Percentiles rank a stretch among this genome's conserved stretches.
Evolutionary conservation across 2,888 invertebrate genomes (phyloP).

Genomic region (Archaeoteleia sp.): DNA sequence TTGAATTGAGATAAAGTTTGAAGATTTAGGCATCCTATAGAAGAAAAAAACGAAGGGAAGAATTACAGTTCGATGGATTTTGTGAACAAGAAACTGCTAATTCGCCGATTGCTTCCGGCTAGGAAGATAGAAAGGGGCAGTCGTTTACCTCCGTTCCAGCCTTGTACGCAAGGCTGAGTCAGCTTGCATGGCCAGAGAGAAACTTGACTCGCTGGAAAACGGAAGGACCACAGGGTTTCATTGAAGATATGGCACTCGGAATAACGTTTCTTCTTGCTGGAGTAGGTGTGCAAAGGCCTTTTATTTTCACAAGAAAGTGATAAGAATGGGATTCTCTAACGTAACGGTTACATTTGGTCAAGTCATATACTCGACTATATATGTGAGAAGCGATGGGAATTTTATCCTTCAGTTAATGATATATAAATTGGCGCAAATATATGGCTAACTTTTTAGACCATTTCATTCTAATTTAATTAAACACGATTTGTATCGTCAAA

Average conservation of each 20-base stretch:
- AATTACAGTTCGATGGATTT: constrained; percentile 33
- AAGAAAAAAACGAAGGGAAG: constrained; percentile 9
- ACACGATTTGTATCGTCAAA: too few species aligned
- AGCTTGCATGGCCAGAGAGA: constrained; percentile 45
- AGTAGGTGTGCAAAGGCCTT: constrained; percentile 40
- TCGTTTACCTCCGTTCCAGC: constrained; percentile 53
- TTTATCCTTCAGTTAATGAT: constrained; percentile 19
- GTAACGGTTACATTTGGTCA: constrained; percentile 42
- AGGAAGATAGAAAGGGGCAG: constrained; percentile 46
- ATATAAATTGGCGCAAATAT: constrained; percentile 1
- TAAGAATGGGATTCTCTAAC: constrained; percentile 36
- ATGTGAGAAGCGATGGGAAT: constrained; percentile 32
- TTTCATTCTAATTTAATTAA: too few species aligned
- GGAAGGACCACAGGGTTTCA: constrained; percentile 46
- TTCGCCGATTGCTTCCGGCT: constrained; percentile 60
- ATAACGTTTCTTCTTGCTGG: constrained; percentile 40
- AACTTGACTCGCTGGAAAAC: constrained; percentile 46
- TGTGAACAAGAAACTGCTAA: constrained; percentile 62
- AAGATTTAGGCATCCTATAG: constrained; percentile 7
- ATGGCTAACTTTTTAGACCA: constrained; percentile 8
- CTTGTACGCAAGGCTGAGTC: constrained; percentile 52
- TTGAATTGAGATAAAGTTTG: constrained; percentile 25
- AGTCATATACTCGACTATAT: constrained; percentile 33
- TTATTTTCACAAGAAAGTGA: constrained; percentile 43
- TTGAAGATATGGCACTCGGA: constrained; percentile 51